Evolutionary conservation across 2,113 vertebrate species (phyloP).

Genomic region (Neolamprologus hecqui): DNA sequence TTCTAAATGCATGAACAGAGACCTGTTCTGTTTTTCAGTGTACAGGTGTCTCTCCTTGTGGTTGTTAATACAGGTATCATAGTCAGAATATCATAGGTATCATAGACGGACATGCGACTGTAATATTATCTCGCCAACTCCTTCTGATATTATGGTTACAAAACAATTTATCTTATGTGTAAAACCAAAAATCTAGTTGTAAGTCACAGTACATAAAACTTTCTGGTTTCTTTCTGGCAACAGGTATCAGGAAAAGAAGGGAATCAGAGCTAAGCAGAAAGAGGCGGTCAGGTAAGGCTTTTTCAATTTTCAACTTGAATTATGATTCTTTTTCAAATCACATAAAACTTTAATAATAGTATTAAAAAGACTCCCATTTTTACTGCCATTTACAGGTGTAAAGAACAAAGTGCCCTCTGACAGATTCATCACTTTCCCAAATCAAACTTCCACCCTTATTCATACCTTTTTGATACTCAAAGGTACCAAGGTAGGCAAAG

Average conservation of each 20-base stretch:
- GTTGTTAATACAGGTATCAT: neutral
- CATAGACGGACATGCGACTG: neutral
- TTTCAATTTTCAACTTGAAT: neutral
- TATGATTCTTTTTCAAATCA: neutral
- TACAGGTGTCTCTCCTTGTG: neutral
- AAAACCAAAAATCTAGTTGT: neutral
- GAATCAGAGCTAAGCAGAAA: neutral
- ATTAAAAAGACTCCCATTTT: neutral
- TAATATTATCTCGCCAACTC: neutral
- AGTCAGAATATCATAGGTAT: neutral
- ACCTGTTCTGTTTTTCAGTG: neutral
- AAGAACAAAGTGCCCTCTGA: neutral
- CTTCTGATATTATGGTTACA: neutral
- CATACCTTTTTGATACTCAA: neutral
- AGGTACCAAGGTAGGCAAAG: neutral
- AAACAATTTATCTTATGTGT: neutral
- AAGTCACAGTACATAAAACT: neutral
- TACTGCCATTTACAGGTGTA: neutral
- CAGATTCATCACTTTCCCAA: neutral
- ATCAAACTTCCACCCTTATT: neutral
- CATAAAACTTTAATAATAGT: neutral
- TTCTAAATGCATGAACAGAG: neutral
- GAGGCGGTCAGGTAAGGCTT: neutral
- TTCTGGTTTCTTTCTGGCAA: neutral
- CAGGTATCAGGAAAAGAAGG: neutral